These are phyloP conservation scores for Sapayoa aenigma DNA, from an alignment of 2,113 vertebrate genomes.

Conservation along the genomic window DNA sequence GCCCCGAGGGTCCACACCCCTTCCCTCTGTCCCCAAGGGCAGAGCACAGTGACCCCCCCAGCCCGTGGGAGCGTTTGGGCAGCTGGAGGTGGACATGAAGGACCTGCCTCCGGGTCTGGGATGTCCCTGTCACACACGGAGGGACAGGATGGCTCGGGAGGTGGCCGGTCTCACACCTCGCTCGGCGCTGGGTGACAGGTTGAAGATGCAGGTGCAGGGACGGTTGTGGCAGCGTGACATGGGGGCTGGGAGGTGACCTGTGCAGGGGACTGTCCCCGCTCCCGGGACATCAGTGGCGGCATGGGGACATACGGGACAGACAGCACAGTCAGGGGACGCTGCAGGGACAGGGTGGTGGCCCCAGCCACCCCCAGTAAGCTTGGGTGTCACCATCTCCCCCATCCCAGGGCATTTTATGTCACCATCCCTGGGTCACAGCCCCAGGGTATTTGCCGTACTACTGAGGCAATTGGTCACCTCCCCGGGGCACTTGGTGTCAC, in stretches of 20 bases:
- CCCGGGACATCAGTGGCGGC: accelerated
- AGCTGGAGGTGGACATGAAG: background rate
- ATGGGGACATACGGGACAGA: background rate
- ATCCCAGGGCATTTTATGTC: background rate
- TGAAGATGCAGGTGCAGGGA: background rate
- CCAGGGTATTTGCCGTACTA: background rate
- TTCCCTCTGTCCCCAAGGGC: background rate
- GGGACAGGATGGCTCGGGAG: background rate
- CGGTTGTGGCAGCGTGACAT: background rate
- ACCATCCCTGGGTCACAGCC: background rate
- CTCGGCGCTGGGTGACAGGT: accelerated
- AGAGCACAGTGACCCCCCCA: background rate
- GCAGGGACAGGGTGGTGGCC: background rate
- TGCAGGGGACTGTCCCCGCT: background rate
- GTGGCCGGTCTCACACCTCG: background rate
- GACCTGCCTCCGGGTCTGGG: background rate
- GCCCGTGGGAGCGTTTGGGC: accelerated
- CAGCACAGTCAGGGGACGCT: background rate
- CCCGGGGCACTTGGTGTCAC: no score
- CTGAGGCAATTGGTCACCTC: background rate
- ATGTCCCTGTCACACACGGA: accelerated
- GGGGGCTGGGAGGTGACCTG: background rate
- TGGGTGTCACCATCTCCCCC: background rate
- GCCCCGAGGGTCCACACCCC: background rate
- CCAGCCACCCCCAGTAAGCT: background rate